Evolutionary conservation across 2,888 invertebrate species (phyloP).

Genomic region (Cosmia trapezina): DNA sequence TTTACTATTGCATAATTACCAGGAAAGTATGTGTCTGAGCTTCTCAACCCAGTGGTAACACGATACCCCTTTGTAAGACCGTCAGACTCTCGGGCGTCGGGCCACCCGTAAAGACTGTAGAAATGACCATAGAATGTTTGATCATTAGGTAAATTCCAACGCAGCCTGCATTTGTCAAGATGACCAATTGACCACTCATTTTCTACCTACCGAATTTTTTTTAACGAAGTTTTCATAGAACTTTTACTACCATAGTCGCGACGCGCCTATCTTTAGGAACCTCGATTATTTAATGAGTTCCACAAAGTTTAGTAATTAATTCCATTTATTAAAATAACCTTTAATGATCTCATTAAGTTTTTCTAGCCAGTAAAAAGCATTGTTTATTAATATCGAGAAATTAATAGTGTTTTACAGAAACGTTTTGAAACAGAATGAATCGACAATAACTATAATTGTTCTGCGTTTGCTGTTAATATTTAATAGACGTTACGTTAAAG

Average conservation of each 20-base stretch:
- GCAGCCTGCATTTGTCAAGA: background rate
- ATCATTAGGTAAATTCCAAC: background rate
- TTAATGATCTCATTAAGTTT: background rate
- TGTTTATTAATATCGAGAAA: background rate
- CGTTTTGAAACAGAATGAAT: background rate
- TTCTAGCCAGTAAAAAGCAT: background rate
- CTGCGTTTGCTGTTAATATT: constrained; percentile 3
- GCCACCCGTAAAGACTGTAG: too few relatives aligned
- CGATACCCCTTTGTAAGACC: background rate
- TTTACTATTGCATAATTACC: background rate
- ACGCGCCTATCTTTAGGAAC: too few relatives aligned
- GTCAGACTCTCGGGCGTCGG: too few relatives aligned
- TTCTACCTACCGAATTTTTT: background rate
- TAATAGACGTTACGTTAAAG: background rate
- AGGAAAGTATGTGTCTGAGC: background rate
- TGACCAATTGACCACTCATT: background rate
- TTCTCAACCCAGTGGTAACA: background rate
- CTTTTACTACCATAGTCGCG: too few relatives aligned
- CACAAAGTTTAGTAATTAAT: background rate
- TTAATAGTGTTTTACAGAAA: background rate
- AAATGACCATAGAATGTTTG: background rate
- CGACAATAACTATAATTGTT: background rate
- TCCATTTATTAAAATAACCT: background rate
- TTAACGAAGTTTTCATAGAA: too few relatives aligned
- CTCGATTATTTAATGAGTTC: background rate